Conservation (phyloP, 2,888 invertebrate species). For the Morpho deidamia region DNA sequence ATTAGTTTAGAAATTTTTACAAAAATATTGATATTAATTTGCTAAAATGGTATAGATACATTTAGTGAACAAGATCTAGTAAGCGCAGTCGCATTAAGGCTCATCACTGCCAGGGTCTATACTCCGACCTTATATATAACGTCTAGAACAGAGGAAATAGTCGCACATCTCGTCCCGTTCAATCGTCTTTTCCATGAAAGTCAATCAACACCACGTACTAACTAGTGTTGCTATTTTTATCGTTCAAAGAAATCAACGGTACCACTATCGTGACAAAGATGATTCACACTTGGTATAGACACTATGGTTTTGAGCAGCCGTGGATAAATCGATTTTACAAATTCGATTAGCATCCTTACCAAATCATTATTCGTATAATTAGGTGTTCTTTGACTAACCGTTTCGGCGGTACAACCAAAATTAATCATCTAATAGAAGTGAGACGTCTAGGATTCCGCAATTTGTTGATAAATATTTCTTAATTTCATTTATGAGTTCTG, state of each 20-base stretch:
- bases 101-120: conserved; percentile 16
- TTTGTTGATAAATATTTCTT: no score
- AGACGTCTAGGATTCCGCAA: no score
- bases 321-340: conserved; percentile 15
- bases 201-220: conserved; percentile 48
- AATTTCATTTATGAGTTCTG: no score
- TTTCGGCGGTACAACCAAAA: not conserved
- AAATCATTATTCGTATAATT: conserved; percentile 3
- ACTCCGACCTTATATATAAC: conserved; percentile 41
- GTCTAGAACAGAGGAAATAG: conserved; percentile 39
- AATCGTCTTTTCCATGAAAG: conserved; percentile 55
- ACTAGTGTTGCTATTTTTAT: conserved; percentile 50
- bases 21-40: not conserved
- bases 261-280: conserved; percentile 26
- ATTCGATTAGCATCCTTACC: conserved; percentile 3
- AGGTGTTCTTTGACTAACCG: not conserved
- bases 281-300: conserved; percentile 24
- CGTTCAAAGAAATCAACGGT: conserved; percentile 51
- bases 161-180: conserved; percentile 39
- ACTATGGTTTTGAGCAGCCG: conserved; percentile 17
- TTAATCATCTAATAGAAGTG: not conserved
- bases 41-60: conserved; percentile 3
- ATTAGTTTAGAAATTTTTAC: no score
- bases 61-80: conserved; percentile 1
- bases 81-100: conserved; percentile 13